A percentile compares a stretch with the other conserved stretches of the same genome.
Evolutionary conservation across 2,888 invertebrate genomes (phyloP).

Genomic region (Gasteruption jaculator): DNA sequence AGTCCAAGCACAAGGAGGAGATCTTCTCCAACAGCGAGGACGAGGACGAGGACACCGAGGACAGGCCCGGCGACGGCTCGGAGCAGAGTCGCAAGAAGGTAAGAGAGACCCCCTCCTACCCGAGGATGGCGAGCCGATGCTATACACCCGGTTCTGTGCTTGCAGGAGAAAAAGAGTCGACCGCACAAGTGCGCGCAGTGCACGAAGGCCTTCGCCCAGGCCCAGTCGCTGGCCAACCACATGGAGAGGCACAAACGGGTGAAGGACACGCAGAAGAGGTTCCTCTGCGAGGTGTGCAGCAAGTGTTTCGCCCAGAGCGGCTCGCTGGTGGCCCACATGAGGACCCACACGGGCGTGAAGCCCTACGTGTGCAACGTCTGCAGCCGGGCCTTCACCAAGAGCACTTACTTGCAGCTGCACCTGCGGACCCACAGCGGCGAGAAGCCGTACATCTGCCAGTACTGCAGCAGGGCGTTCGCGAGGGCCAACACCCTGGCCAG

Average conservation of each 20-base stretch:
- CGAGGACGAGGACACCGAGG: conserved; percentile 37
- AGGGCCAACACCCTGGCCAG: conserved; percentile 44
- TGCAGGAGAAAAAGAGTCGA: conserved; percentile 38
- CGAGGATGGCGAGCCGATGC: no score
- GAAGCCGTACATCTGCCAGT: conserved; percentile 47
- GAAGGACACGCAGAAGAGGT: conserved; percentile 43
- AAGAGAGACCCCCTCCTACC: no score
- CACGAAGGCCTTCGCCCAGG: conserved; percentile 43
- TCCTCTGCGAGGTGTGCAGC: conserved; percentile 45
- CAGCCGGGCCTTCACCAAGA: conserved; percentile 44
- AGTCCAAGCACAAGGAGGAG: conserved; percentile 41
- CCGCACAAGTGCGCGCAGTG: conserved; percentile 42
- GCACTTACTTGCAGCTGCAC: conserved; percentile 44
- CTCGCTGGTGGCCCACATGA: conserved; percentile 45
- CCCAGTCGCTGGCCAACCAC: conserved; percentile 42
- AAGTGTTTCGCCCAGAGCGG: conserved; percentile 47
- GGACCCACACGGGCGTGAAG: conserved; percentile 45
- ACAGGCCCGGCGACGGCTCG: conserved; percentile 25
- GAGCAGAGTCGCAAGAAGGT: conserved; percentile 39
- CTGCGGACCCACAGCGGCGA: conserved; percentile 45
- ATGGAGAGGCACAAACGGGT: conserved; percentile 42
- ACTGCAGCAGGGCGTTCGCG: conserved; percentile 44
- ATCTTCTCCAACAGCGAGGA: conserved; percentile 35
- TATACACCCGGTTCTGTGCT: conserved; percentile 12
- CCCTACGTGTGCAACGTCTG: conserved; percentile 46